Conservation (phyloP, 2,113 vertebrate genomes). For the Myxocyprinus asiaticus region DNA sequence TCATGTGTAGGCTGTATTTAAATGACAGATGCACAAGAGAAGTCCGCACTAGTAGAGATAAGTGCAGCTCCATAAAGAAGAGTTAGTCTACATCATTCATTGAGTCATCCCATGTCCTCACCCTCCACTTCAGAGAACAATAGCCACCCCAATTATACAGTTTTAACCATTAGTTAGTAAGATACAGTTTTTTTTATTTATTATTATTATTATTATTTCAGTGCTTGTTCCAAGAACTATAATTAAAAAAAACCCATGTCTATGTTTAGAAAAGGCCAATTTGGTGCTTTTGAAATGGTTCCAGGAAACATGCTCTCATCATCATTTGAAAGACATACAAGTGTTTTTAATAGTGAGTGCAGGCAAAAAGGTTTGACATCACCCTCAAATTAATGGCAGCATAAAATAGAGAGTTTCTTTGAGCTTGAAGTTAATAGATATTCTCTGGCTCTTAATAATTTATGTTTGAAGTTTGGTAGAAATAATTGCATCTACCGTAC, state of each 20-base stretch:
- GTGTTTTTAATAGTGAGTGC: not conserved
- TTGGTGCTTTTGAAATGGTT: not conserved
- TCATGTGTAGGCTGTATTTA: conserved; percentile 6
- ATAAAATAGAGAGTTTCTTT: not conserved
- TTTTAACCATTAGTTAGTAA: conserved; percentile 15
- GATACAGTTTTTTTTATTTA: not conserved
- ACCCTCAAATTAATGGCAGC: not conserved
- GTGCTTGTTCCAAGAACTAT: conserved; percentile 19
- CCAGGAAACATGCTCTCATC: not conserved
- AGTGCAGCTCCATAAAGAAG: not conserved
- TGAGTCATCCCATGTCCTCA: conserved; percentile 6
- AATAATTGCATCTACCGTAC: not conserved
- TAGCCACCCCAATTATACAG: not conserved
- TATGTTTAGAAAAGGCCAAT: not conserved
- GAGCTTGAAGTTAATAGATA: not conserved
- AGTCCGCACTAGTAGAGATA: not conserved
- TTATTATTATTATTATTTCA: too few relatives aligned
- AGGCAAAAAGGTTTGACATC: not conserved
- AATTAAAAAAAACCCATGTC: not conserved
- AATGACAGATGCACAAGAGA: not conserved
- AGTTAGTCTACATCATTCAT: conserved; percentile 14
- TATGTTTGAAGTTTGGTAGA: not conserved
- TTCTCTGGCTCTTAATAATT: not conserved
- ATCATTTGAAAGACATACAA: not conserved
- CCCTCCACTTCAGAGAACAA: conserved; percentile 26